A percentile compares a stretch with the other conserved stretches of the same genome.
phyloP scores from a whole-genome alignment of 2,113 vertebrate genomes.

The Heterotis niloticus region DNA sequence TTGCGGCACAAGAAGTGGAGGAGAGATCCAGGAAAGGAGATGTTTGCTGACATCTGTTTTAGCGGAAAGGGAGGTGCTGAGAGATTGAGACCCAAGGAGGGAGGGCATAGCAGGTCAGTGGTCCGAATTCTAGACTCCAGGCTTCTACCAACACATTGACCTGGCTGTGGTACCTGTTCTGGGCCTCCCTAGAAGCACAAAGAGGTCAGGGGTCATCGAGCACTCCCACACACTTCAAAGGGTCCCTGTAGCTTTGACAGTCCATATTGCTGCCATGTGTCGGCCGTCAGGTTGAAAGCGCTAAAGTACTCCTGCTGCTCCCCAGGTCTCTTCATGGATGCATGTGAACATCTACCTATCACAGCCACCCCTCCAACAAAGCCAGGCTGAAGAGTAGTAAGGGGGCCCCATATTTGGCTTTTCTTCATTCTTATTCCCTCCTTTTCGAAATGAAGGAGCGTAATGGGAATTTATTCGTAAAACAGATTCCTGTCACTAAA shows the following conservation, averaged over 20 bases:
- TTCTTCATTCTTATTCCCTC: too few species aligned
- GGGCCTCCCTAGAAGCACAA: neutral
- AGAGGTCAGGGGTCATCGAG: conserved; percentile 17
- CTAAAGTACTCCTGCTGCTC: neutral
- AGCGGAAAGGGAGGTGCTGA: too few species aligned
- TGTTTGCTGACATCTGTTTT: too few species aligned
- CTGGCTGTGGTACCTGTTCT: neutral
- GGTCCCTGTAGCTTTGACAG: neutral
- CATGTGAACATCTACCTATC: neutral
- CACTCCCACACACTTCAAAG: neutral
- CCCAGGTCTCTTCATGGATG: neutral
- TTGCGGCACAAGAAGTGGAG: too few species aligned
- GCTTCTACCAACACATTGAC: neutral
- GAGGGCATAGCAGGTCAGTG: neutral
- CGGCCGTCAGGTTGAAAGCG: neutral
- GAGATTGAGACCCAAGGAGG: neutral
- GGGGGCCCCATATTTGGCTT: neutral
- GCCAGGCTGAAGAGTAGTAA: neutral
- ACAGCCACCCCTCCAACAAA: too few species aligned
- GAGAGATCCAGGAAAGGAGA: too few species aligned
- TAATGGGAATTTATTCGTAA: too few species aligned
- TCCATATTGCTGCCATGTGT: conserved; percentile 15
- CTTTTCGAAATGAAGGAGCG: neutral
- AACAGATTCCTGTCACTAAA: too few species aligned
- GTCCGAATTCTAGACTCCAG: neutral